phyloP scores from a whole-genome alignment of 2,888 invertebrate genomes.

The Sesamia inferens region DNA sequence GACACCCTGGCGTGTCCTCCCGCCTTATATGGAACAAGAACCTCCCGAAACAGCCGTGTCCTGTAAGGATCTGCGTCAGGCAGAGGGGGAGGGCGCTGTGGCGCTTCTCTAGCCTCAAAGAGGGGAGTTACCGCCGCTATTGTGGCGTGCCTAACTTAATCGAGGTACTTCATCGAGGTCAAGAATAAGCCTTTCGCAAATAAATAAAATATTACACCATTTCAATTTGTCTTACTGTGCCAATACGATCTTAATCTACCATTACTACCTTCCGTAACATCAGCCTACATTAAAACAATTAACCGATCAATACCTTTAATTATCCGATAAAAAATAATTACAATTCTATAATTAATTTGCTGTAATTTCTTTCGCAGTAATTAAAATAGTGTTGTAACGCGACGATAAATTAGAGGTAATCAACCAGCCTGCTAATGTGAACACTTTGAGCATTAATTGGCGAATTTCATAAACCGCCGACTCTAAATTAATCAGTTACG shows the following conservation, averaged over 20 bases:
- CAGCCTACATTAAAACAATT: constrained; percentile 31
- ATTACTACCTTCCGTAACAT: constrained; percentile 19
- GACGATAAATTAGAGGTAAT: constrained; percentile 65
- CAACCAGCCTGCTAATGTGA: constrained; percentile 71
- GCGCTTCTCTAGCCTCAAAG: no score
- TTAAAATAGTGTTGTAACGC: constrained; percentile 65
- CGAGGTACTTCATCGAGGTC: background rate
- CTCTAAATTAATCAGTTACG: constrained; percentile 71
- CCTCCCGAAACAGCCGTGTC: no score
- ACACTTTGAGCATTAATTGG: constrained; percentile 76
- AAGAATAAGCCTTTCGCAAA: background rate
- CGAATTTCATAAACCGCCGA: constrained; percentile 72
- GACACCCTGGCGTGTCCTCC: no score
- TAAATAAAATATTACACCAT: background rate
- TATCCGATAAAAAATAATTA: constrained; percentile 52
- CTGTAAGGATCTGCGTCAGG: no score
- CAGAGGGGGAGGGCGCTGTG: no score
- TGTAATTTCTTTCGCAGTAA: constrained; percentile 61
- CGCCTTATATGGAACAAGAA: no score
- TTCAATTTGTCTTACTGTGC: background rate
- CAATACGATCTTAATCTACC: constrained; percentile 1
- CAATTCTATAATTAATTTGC: constrained; percentile 44
- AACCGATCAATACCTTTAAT: constrained; percentile 48
- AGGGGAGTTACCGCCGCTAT: no score
- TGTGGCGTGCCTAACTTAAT: no score